These are phyloP conservation scores for Sciurus niger DNA, from an alignment of 2,113 vertebrate genomes.

Conservation along the genomic window DNA sequence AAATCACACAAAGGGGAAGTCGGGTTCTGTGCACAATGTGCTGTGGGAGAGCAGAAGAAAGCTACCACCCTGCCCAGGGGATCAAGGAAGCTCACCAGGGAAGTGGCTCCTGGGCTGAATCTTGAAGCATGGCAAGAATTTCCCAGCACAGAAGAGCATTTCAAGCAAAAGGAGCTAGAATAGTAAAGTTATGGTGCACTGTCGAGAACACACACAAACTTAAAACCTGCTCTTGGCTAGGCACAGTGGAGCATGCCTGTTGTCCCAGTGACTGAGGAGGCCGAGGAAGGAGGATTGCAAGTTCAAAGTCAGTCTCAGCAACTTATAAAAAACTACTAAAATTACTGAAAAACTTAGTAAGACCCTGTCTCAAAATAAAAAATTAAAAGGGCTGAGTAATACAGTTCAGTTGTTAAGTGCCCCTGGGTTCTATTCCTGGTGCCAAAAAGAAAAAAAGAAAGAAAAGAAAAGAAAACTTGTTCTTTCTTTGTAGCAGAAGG, in stretches of 20 bases:
- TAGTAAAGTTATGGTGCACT: not conserved
- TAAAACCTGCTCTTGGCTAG: not conserved
- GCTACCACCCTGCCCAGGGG: not conserved
- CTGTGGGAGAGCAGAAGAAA: not conserved
- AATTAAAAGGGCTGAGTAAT: too few relatives aligned
- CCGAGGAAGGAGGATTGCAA: too few relatives aligned
- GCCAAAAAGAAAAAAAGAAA: too few relatives aligned
- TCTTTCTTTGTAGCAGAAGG: not conserved
- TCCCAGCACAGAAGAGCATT: conserved; percentile 1
- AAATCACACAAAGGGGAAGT: not conserved
- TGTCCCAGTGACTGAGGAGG: too few relatives aligned
- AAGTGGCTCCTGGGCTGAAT: not conserved
- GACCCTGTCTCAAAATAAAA: too few relatives aligned
- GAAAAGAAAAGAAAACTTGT: not conserved
- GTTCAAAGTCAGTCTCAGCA: too few relatives aligned
- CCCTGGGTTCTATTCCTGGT: too few relatives aligned
- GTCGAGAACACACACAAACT: not conserved
- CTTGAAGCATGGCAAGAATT: not conserved
- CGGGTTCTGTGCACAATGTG: not conserved
- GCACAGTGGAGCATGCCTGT: too few relatives aligned
- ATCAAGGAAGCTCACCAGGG: not conserved
- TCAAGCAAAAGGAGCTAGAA: not conserved
- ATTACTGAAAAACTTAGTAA: too few relatives aligned
- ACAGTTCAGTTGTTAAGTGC: too few relatives aligned
- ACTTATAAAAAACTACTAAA: too few relatives aligned